Base-by-base conservation (phyloP, 2,113 vertebrate genomes). In the Xenopus tropicalis region DNA sequence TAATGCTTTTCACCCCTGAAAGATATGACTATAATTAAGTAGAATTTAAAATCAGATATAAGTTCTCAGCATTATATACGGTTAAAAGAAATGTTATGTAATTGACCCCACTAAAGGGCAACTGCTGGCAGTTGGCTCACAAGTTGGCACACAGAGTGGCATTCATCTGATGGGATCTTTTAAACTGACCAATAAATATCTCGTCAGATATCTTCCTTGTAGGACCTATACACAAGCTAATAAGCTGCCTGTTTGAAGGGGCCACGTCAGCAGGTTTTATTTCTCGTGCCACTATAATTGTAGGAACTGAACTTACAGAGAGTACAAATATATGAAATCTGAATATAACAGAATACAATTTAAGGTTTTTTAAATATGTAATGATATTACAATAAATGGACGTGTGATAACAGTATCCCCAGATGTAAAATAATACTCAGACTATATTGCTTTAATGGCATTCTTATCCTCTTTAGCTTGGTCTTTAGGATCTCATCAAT, bases 31-130 rank as follows among this genome's bases (percentile, higher is more conserved):
- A 78, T 62, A 44, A 37, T 24, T 20, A n/a, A 21, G 14, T 22
- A 29, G 13, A 48, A 65, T 42, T 68, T 51, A 37, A 61, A 66
- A 68, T 51, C 4, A 68, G 44, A 57, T 57, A 57, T 10, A 11
- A 7, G n/a, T n/a, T n/a, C n/a, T n/a, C n/a, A n/a, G n/a, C n/a
- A n/a, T n/a, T n/a, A n/a, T n/a, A n/a, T n/a, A n/a, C n/a, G n/a
- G n/a, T n/a, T n/a, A n/a, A n/a, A n/a, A n/a, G n/a, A n/a, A n/a
- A n/a, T n/a, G n/a, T n/a, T n/a, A n/a, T n/a, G n/a, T n/a, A n/a
- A n/a, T n/a, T n/a, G n/a, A n/a, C n/a, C n/a, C n/a, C n/a, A n/a
- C n/a, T n/a, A n/a, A n/a, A n/a, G n/a, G n/a, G n/a, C n/a, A n/a
- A n/a, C n/a, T n/a, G n/a, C n/a, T n/a, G n/a, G n/a, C n/a, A n/a